Conservation (phyloP, 2,888 invertebrate genomes). For the Athalia circularis region DNA sequence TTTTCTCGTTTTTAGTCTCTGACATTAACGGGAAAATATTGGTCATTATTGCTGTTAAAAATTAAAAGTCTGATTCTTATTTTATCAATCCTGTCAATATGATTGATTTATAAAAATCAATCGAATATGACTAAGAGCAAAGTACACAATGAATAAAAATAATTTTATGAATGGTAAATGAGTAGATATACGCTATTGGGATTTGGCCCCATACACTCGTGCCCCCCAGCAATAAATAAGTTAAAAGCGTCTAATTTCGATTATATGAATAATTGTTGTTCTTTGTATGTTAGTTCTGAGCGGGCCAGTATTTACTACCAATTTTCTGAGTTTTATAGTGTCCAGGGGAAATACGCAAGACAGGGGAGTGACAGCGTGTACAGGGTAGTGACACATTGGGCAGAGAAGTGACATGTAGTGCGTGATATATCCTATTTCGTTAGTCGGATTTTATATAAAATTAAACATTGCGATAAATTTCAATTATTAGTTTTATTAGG, state of each 20-base stretch:
- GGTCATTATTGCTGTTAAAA: too few relatives aligned
- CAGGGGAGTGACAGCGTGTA: constrained; percentile 6
- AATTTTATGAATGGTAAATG: too few relatives aligned
- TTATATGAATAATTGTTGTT: not conserved
- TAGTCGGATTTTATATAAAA: not conserved
- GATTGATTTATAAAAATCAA: too few relatives aligned
- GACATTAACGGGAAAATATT: too few relatives aligned
- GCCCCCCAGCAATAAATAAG: not conserved
- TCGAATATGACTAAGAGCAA: too few relatives aligned
- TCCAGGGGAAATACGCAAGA: not conserved
- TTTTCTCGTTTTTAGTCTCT: too few relatives aligned
- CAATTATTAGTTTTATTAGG: constrained; percentile 10
- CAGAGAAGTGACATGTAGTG: constrained; percentile 6
- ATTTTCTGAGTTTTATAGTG: constrained; percentile 11
- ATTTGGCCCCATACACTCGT: not conserved
- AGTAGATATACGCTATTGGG: constrained; percentile 12
- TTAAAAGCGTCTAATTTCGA: not conserved
- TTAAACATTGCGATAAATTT: constrained; percentile 5
- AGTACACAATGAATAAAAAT: too few relatives aligned
- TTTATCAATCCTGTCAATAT: too few relatives aligned
- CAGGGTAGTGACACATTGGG: not conserved
- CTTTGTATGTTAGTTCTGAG: constrained; percentile 7
- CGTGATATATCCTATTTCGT: not conserved
- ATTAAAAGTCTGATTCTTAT: too few relatives aligned
- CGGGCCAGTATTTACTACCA: constrained; percentile 1